These are phyloP conservation scores for Cygnus buccinator DNA, from an alignment of 2,113 vertebrate species.

Conservation along the genomic window DNA sequence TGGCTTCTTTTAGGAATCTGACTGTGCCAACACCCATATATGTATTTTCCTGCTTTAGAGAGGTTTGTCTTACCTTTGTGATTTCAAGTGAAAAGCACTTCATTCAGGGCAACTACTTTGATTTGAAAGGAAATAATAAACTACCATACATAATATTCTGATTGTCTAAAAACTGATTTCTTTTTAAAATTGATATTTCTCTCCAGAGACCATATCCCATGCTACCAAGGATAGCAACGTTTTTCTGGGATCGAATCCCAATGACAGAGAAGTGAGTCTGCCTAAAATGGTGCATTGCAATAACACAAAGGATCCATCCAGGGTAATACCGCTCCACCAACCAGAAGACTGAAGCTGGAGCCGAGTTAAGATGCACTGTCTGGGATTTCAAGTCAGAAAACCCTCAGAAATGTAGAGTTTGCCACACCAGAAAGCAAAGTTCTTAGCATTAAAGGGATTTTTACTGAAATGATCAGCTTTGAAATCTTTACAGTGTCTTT, in stretches of 20 bases:
- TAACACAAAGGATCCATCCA: background rate
- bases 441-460: background rate
- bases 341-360: background rate
- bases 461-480: background rate
- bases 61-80: background rate
- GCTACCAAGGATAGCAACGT: background rate
- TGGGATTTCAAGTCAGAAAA: background rate
- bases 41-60: background rate
- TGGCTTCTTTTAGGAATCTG: background rate
- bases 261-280: background rate
- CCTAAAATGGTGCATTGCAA: background rate
- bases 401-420: background rate
- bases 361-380: background rate
- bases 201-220: background rate
- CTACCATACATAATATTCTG: background rate
- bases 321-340: background rate
- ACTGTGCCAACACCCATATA: background rate
- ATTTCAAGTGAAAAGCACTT: constrained; percentile 13
- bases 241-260: constrained; percentile 19
- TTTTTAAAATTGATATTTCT: background rate
- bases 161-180: constrained; percentile 2
- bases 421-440: background rate
- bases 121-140: constrained; percentile 25
- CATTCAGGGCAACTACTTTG: background rate
- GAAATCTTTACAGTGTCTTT: background rate